Percentiles rank a stretch among this genome's conserved stretches.
phyloP scores from a whole-genome alignment of 2,113 vertebrate species.

The Opisthocomus hoazin region DNA sequence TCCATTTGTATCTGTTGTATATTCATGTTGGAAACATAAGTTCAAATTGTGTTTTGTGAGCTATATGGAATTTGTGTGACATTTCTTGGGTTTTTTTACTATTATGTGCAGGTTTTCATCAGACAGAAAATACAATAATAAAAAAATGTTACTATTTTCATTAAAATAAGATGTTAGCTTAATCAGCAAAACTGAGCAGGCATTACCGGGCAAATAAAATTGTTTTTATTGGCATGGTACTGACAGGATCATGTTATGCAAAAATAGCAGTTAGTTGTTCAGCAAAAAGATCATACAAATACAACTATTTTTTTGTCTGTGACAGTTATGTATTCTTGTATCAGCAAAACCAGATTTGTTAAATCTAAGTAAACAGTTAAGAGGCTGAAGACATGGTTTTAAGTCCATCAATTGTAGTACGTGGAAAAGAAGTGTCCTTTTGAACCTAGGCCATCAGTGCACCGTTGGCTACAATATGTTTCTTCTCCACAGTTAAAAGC shows the following conservation, averaged over 20 bases:
- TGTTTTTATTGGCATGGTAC: neutral
- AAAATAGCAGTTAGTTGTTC: neutral
- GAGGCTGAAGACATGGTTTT: neutral
- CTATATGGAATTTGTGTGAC: neutral
- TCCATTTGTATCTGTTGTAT: neutral
- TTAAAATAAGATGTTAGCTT: neutral
- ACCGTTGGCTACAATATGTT: neutral
- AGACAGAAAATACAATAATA: neutral
- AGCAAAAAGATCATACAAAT: neutral
- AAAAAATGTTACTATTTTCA: neutral
- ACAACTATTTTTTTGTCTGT: neutral
- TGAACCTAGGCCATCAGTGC: neutral
- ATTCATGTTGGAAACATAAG: neutral
- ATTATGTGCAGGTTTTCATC: neutral
- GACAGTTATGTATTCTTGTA: neutral
- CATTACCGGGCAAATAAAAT: neutral
- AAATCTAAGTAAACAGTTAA: neutral
- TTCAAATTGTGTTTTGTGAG: neutral
- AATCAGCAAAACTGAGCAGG: neutral
- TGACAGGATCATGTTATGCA: neutral
- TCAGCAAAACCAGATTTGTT: neutral
- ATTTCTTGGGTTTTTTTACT: neutral
- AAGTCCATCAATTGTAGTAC: neutral
- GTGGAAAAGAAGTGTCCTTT: neutral
- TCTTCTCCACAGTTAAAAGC: neutral